Base-by-base conservation (phyloP, 2,113 vertebrate species). In the Ictalurus furcatus region DNA sequence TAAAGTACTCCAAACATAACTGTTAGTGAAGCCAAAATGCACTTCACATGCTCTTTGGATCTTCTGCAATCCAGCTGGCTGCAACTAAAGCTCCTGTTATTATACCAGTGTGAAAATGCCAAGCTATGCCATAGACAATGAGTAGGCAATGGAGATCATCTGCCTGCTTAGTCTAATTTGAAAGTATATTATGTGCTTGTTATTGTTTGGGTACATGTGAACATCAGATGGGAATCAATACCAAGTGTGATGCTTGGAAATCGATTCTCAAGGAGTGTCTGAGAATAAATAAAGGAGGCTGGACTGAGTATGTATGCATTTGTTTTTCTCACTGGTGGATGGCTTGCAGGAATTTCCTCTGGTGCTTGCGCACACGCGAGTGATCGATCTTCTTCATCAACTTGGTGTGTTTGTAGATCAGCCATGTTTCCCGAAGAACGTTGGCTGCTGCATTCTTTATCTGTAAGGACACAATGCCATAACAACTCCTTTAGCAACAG, bases 361-460 rank as follows among this genome's bases (percentile, higher is more conserved):
- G 98, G 92, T 99, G 98, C 86, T 98, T 99, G 93, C 98, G 95
- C 91, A 99, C 98, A 91, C 97, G 97, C 89, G 97, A 98, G 0
- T 99, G 98, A 95, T 99, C 98, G 0, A 99, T 98, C 96, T 98
- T 99, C 96, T 98, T 99, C 87, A 97, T 95, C 93, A 99, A 94
- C 93, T 99, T 99, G 74, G 98, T 99, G 96, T 99, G 97, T 93
- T 99, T 99, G 90, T 99, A 99, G 95, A 99, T 99, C 12, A 99
- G 96, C 98, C 98, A 99, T 0, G 98, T 99, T 92, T 99, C 98
- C 90, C 98, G 95, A 13, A 99, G 95, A 91, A 99, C 98, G 0
- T 99, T 99, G 86, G 98, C 98, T 0, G 98, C 98, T 0, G 98
- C 97, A 0, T 99, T 99, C 95, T 99, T 99, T 95, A 99, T 99